These are phyloP conservation scores for Lasioglossum zephyrum DNA, from an alignment of 2,888 invertebrate species.

Conservation along the genomic window DNA sequence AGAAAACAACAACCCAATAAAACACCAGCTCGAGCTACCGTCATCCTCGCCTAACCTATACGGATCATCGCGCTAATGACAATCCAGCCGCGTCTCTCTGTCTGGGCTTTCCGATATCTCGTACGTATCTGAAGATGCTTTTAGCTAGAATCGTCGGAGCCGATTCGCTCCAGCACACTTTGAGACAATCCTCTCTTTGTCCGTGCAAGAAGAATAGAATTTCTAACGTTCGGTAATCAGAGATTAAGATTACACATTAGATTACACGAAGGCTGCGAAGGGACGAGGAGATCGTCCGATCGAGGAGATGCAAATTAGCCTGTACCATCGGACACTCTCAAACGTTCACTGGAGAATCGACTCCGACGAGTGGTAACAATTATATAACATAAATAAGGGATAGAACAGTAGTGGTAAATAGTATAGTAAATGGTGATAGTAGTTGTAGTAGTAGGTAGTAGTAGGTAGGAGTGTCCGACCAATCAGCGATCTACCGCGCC, in stretches of 20 bases:
- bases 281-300: too few relatives aligned
- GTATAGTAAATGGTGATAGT: conserved; percentile 56
- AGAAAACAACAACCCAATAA: conserved; percentile 21
- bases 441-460: conserved; percentile 56
- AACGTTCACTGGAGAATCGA: conserved; percentile 31
- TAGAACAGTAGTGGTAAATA: conserved; percentile 65
- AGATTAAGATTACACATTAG: too few relatives aligned
- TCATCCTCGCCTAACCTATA: conserved; percentile 64
- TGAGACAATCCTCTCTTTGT: background rate
- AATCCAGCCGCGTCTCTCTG: conserved; percentile 54
- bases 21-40: background rate
- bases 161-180: conserved; percentile 12
- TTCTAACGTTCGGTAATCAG: too few relatives aligned
- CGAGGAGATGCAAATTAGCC: too few relatives aligned
- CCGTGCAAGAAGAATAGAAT: too few relatives aligned
- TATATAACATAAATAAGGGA: conserved; percentile 64
- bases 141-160: conserved; percentile 47
- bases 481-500: conserved; percentile 77
- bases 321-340: background rate
- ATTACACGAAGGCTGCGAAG: too few relatives aligned
- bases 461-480: conserved; percentile 71
- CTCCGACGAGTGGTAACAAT: conserved; percentile 54
- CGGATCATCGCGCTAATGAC: conserved; percentile 59
- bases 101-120: conserved; percentile 60
- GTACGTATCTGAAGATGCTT: conserved; percentile 60